Evolutionary conservation across 2,888 invertebrate genomes (phyloP), one percentile per base, ranked within the genome.

Genomic region (Phasia obesa): DNA sequence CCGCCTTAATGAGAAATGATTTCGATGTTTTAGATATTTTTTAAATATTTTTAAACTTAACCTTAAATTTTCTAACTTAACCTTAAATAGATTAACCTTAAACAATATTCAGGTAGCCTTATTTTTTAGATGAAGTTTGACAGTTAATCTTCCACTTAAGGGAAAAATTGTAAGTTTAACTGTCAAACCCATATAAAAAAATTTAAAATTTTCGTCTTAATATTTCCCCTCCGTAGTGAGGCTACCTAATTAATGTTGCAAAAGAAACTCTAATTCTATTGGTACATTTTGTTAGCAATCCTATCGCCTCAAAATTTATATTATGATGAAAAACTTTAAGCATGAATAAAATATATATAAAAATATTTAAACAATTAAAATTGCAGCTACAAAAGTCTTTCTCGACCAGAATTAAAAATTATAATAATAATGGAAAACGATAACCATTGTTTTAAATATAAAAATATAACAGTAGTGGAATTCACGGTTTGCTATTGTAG

Each of bases 231-330:
- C n/a, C n/a, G n/a, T n/a, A n/a, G n/a, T n/a, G n/a, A n/a, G n/a
- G n/a, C n/a, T n/a, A n/a, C n/a, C n/a, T n/a, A n/a, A n/a, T n/a
- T n/a, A n/a, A n/a, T n/a, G n/a, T n/a, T n/a, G n/a, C n/a, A n/a
- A n/a, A n/a, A n/a, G n/a, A n/a, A n/a, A n/a, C n/a, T n/a, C 21
- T 31, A n/a, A 64, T 74, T 65, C 44, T 31, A 64, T 35, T 13
- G 9, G 13, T 15, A 13, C n/a, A n/a, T n/a, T n/a, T 31, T 42
- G 21, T 25, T 23, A 47, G 47, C n/a, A 23, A 57, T 23, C 23
- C 25, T 42, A 25, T 65, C 44, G 21, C 13, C n/a, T 38, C 35
- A 49, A 67, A 75, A 57, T 65, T 75, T 65, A 59, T 75, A 75
- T n/a, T n/a, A n/a, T n/a, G n/a, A n/a, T 49, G 4, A 38, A 31